These are phyloP conservation scores for Astropecten irregularis DNA, from an alignment of 53 echinoderm and acorn worm species.

Conservation along the genomic window DNA sequence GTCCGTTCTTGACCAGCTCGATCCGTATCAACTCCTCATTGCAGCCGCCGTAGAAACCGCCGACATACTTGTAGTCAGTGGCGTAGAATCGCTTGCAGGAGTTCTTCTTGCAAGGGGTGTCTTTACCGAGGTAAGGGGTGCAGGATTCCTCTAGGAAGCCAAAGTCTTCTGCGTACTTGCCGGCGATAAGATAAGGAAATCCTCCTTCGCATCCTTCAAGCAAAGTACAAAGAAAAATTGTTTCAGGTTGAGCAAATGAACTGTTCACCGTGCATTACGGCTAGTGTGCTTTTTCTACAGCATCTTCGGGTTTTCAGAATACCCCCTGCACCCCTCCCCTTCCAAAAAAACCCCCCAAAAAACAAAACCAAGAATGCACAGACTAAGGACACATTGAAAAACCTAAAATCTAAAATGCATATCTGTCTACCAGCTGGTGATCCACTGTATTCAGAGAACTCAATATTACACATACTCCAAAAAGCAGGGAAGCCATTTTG, in stretches of 20 bases:
- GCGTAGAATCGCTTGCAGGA: conserved; percentile 85
- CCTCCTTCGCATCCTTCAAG: conserved; percentile 83
- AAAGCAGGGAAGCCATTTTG: no score
- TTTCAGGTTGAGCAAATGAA: background rate
- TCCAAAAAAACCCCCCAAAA: no score
- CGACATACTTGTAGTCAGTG: conserved; percentile 85
- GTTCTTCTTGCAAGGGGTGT: conserved; percentile 62
- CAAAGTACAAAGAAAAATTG: background rate
- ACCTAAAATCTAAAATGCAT: no score
- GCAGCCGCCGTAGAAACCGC: conserved; percentile 91
- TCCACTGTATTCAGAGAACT: no score
- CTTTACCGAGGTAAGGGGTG: conserved; percentile 74
- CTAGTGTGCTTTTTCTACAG: no score
- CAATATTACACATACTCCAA: no score
- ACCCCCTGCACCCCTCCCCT: no score
- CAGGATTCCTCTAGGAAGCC: conserved; percentile 85
- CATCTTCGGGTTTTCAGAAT: no score
- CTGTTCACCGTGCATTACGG: no score
- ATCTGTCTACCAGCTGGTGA: no score
- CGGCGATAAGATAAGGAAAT: conserved; percentile 89
- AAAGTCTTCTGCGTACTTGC: conserved; percentile 96
- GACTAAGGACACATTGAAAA: no score
- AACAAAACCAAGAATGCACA: no score
- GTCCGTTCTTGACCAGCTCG: conserved; percentile 85
- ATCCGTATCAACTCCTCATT: conserved; percentile 90